These are phyloP conservation scores for Decapterus maruadsi DNA, from an alignment of 2,797 vertebrate genomes.

Conservation along the genomic window DNA sequence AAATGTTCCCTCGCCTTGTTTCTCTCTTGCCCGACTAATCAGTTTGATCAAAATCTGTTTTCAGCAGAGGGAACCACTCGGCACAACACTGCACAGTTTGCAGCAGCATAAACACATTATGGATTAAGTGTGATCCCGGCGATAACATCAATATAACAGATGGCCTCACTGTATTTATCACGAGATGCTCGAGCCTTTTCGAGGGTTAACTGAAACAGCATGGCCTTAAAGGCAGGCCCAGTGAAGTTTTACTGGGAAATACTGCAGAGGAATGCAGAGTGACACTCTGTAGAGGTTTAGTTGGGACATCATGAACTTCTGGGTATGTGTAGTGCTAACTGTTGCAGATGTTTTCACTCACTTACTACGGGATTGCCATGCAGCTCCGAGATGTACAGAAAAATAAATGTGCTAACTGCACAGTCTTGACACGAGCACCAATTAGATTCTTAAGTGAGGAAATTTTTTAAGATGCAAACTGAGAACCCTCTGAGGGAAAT, in stretches of 20 bases:
- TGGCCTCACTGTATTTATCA: constrained; percentile 65
- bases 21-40: constrained; percentile 15
- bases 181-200: constrained; percentile 65
- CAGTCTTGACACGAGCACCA: not conserved
- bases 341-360: constrained; percentile 13
- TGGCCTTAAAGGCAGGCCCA: constrained; percentile 64
- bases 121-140: constrained; percentile 66
- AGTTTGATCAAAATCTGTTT: constrained; percentile 40
- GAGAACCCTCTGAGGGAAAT: constrained; percentile 8
- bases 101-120: constrained; percentile 73
- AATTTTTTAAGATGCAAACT: constrained; percentile 6
- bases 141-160: constrained; percentile 67
- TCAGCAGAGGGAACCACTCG: constrained; percentile 39
- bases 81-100: constrained; percentile 48
- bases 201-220: constrained; percentile 73
- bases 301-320: constrained; percentile 54
- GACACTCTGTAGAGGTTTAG: constrained; percentile 51
- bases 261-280: constrained; percentile 70
- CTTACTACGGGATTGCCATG: constrained; percentile 7
- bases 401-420: constrained; percentile 3
- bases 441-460: not conserved
- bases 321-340: constrained; percentile 14
- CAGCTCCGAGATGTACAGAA: constrained; percentile 10
- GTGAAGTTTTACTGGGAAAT: constrained; percentile 51
- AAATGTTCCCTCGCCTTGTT: constrained; percentile 26